A percentile compares a stretch with the other conserved stretches of the same genome.
Conservation (phyloP, 2,797 vertebrate genomes). For the Uromys caudimaculatus region DNA sequence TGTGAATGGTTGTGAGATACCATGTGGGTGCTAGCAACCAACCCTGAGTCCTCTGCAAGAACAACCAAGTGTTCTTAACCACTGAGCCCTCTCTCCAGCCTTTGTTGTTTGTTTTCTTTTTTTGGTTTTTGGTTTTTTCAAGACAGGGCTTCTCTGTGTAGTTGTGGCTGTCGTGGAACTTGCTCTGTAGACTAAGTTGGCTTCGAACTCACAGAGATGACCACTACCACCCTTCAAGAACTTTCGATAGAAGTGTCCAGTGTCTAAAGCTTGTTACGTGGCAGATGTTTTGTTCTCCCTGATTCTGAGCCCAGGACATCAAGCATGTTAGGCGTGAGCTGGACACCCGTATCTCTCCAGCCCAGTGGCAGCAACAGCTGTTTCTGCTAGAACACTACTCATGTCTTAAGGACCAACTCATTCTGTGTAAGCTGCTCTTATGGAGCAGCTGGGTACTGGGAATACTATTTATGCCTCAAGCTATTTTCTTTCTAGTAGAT, state of each 20-base stretch:
- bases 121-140: neutral
- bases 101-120: neutral
- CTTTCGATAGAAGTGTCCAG: neutral
- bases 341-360: too few species aligned
- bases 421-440: neutral
- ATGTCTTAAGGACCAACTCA: neutral
- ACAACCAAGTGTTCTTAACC: neutral
- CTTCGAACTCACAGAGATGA: neutral
- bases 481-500: neutral
- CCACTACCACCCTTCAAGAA: neutral
- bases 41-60: neutral
- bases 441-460: neutral
- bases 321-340: neutral
- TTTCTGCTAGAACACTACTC: neutral
- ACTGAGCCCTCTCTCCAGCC: neutral
- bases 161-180: neutral
- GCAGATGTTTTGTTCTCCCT: neutral
- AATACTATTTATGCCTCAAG: neutral
- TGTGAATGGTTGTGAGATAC: neutral
- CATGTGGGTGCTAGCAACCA: neutral
- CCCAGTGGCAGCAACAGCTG: neutral
- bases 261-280: neutral
- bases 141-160: neutral
- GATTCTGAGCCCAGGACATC: neutral
- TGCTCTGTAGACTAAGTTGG: neutral